phyloP scores from a whole-genome alignment of 2,888 invertebrate genomes.

The Monochamus alternatus region DNA sequence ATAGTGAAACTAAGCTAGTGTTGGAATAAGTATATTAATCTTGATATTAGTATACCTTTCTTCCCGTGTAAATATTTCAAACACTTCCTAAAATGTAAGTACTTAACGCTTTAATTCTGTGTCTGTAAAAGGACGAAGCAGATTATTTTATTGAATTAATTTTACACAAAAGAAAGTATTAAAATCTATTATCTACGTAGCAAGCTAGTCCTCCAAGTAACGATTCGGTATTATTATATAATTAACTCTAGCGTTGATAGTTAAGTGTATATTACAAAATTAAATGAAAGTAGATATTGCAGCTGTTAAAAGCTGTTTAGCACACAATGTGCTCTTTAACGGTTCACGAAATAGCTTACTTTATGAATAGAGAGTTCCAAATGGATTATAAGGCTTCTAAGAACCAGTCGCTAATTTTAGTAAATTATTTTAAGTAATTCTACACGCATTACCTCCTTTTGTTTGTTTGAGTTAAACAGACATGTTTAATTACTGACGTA shows the following conservation, averaged over 20 bases:
- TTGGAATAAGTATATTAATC: no score
- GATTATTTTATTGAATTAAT: no score
- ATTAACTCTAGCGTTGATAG: neutral
- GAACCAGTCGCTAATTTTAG: neutral
- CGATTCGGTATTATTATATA: neutral
- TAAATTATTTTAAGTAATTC: neutral
- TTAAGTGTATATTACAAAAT: constrained; percentile 3
- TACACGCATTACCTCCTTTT: neutral
- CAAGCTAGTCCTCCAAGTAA: neutral
- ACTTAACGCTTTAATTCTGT: no score
- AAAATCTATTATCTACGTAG: no score
- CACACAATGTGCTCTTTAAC: constrained; percentile 3
- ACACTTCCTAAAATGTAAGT: no score
- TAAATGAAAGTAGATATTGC: neutral
- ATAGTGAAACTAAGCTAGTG: no score
- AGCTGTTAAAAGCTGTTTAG: constrained; percentile 6
- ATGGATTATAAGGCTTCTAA: neutral
- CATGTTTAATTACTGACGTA: no score
- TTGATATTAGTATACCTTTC: no score
- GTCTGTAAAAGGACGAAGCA: no score
- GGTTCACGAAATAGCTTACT: constrained; percentile 1
- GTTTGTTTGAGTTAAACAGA: no score
- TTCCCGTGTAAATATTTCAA: no score
- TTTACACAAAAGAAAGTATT: no score
- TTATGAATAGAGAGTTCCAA: neutral